Evolutionary conservation across 2,888 invertebrate species (phyloP), one percentile per base, ranked within the genome.

Genomic region (Epistrophe eligans): DNA sequence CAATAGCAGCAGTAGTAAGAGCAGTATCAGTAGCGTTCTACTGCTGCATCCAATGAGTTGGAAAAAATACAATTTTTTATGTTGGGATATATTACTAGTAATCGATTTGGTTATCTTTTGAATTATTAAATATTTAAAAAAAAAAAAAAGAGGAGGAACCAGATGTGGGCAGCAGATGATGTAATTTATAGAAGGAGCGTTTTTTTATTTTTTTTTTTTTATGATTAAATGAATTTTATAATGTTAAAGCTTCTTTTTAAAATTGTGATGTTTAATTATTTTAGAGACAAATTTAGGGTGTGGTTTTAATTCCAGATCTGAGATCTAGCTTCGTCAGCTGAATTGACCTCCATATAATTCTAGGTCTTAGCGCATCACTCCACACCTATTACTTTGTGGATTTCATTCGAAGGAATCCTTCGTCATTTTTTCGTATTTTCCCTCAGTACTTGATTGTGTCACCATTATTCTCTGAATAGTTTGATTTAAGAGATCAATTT

Each of bases 31-130:
- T 2, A n/a, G 19, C 13, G 19, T 58, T 55, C 15, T 76, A 15
- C 40, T 32, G 28, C 70, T 70, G 77, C 62, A 70, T 74, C 62
- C 67, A 70, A 38, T 77, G 72, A 57, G 55, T 38, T 85, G 77
- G 77, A 77, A 81, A 58, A 66, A 58, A 66, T 72, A 15, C 7
- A 48, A 11, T 32, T 50, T 62, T 73, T 58, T 28, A n/a, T 24
- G 38, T 57, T 17, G 32, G 62, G 11, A n/a, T 50, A n/a, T 50
- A 72, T n/a, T 11, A 32, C 10, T 13, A 79, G 70, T 64, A 83
- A 70, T 70, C 73, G 70, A 79, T 73, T 70, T 13, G 17, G 64
- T 66, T 45, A 58, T 15, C 40, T 60, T 40, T 40, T 60, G 15
- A 52, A 62, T 62, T 79, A 17, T 74, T 74, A 50, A 48, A 19